phyloP scores from a whole-genome alignment of 2,113 vertebrate species.

The Lucifuga dentata region DNA sequence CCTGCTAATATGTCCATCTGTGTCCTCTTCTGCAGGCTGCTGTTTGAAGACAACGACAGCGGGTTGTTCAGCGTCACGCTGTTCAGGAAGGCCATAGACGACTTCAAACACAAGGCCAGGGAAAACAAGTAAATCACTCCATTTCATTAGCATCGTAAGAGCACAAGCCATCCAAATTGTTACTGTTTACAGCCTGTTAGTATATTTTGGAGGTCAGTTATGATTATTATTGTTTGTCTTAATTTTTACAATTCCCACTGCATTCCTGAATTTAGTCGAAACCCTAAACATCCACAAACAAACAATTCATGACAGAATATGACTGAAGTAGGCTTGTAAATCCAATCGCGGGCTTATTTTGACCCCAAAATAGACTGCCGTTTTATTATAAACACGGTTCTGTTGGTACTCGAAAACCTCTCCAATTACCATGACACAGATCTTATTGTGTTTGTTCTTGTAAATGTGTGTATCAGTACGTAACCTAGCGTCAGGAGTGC shows the following conservation, averaged over 20 bases:
- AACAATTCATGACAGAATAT: neutral
- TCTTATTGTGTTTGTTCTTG: conserved; percentile 6
- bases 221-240: neutral
- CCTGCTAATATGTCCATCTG: neutral
- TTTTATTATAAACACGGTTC: conserved; percentile 11
- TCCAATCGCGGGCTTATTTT: conserved; percentile 1
- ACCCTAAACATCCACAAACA: neutral
- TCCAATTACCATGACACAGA: conserved; percentile 40
- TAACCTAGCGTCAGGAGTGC: conserved; percentile 13
- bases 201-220: neutral
- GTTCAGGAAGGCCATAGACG: conserved; percentile 96
- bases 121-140: conserved; percentile 91
- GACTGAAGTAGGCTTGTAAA: conserved; percentile 11
- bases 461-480: neutral
- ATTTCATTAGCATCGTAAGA: neutral
- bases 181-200: neutral
- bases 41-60: conserved; percentile 96
- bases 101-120: conserved; percentile 97
- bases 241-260: conserved; percentile 8
- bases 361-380: conserved; percentile 6
- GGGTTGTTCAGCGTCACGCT: conserved; percentile 96
- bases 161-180: neutral
- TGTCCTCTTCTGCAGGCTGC: conserved; percentile 80
- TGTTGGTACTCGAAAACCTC: conserved; percentile 7
- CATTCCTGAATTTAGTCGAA: too few species aligned